Conservation (phyloP, 2,113 vertebrate genomes). For the Cercocebus atys region DNA sequence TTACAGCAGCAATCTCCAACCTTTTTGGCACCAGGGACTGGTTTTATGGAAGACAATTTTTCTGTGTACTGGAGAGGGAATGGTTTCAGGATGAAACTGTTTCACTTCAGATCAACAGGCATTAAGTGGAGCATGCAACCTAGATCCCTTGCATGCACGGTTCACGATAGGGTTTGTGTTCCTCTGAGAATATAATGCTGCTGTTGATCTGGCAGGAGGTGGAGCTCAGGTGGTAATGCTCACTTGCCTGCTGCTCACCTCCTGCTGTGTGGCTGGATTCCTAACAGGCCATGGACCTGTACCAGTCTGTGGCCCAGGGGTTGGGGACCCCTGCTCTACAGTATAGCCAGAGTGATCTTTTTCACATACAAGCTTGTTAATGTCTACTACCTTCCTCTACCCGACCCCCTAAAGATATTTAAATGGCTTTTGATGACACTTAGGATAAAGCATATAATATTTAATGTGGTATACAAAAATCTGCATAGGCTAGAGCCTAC, state of each 20-base stretch:
- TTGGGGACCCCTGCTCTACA: background rate
- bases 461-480: background rate
- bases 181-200: background rate
- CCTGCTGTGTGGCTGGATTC: background rate
- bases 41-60: background rate
- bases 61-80: background rate
- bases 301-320: too few species aligned
- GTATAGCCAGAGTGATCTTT: background rate
- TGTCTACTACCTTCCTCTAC: background rate
- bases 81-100: too few species aligned
- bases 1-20: background rate
- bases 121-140: background rate
- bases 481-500: background rate
- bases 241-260: background rate
- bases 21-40: background rate
- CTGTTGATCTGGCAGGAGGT: background rate
- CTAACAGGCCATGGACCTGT: too few species aligned
- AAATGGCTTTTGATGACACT: constrained; percentile 1
- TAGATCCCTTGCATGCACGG: background rate
- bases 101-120: background rate
- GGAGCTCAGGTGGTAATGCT: background rate
- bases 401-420: background rate
- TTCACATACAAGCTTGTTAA: background rate
- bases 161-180: background rate
- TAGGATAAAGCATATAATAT: background rate